Conservation (phyloP, 2,797 vertebrate species). For the Spinus olivaceus region DNA sequence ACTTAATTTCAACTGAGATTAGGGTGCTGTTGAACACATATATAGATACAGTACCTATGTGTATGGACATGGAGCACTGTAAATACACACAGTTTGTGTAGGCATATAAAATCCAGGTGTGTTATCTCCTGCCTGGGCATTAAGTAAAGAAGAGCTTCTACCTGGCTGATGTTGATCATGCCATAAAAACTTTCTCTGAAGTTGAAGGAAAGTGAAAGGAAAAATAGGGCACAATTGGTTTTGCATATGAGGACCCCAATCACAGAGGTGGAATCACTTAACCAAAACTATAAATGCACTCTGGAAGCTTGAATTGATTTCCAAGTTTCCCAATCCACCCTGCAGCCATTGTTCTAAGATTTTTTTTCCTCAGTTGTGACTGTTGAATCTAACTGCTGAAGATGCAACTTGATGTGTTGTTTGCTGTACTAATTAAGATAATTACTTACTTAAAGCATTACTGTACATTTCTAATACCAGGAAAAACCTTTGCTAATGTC, state of each 20-base stretch:
- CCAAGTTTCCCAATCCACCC: not conserved
- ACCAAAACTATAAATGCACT: not conserved
- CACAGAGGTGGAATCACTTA: not conserved
- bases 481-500: not conserved
- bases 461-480: not conserved
- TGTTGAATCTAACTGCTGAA: not conserved
- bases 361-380: not conserved
- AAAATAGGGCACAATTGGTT: not conserved
- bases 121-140: not conserved
- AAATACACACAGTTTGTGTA: not conserved
- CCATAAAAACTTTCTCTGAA: not conserved
- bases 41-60: not conserved
- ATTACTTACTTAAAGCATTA: not conserved
- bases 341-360: not conserved
- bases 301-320: not conserved
- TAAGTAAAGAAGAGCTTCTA: not conserved
- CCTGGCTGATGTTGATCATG: not conserved
- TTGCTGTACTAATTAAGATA: not conserved
- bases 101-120: not conserved
- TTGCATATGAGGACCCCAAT: not conserved
- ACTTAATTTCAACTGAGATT: not conserved
- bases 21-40: not conserved
- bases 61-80: not conserved
- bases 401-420: not conserved
- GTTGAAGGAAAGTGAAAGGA: not conserved